These are phyloP conservation scores for Latrodectus elegans DNA, from an alignment of 2,888 invertebrate species.

Conservation along the genomic window DNA sequence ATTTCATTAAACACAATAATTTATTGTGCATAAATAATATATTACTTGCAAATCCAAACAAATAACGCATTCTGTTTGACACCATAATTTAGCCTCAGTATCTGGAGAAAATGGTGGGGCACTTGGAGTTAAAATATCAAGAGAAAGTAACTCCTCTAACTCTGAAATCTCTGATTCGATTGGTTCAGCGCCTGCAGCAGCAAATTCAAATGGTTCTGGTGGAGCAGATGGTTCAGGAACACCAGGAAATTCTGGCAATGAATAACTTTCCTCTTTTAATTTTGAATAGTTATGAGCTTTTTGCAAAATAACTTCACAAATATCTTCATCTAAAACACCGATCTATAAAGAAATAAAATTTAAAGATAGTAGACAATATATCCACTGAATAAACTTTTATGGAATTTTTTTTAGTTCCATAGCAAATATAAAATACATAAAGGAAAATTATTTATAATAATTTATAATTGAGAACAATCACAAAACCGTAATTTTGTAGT, in stretches of 20 bases:
- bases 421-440: too few relatives aligned
- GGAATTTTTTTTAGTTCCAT: too few relatives aligned
- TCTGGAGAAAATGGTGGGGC: conserved; percentile 58
- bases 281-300: conserved; percentile 35
- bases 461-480: too few relatives aligned
- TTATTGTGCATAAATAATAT: not conserved
- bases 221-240: conserved; percentile 11
- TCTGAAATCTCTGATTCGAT: not conserved
- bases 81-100: conserved; percentile 61
- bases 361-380: not conserved
- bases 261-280: conserved; percentile 11
- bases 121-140: conserved; percentile 27
- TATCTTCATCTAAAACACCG: conserved; percentile 51
- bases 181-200: not conserved
- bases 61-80: conserved; percentile 84
- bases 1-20: not conserved
- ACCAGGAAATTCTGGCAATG: conserved; percentile 26
- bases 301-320: conserved; percentile 41
- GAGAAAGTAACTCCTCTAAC: not conserved
- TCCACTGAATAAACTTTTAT: too few relatives aligned
- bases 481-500: too few relatives aligned
- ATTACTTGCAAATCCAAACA: conserved; percentile 85
- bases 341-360: conserved; percentile 28
- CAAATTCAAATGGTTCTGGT: conserved; percentile 68
- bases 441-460: too few relatives aligned